Conservation (phyloP, 23 tunicate species). For the Phallusia fumigata region DNA sequence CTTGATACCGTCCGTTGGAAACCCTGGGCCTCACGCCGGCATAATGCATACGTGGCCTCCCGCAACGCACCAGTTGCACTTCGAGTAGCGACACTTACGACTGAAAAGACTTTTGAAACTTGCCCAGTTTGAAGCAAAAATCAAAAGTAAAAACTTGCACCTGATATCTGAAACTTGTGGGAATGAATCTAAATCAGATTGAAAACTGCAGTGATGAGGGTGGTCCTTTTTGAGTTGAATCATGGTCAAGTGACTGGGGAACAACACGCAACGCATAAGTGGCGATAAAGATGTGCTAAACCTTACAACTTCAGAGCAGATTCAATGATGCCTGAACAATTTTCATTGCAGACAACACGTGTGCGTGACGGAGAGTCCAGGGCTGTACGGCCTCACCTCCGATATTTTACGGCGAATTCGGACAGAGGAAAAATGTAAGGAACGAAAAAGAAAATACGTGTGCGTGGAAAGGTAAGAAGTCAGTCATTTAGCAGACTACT, state of each 20-base stretch:
- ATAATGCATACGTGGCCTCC: no score
- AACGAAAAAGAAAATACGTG: conserved; percentile 20
- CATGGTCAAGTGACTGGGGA: no score
- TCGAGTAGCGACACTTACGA: not conserved
- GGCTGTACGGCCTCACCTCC: conserved; percentile 34
- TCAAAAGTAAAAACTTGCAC: not conserved
- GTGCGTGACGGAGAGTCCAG: conserved; percentile 41
- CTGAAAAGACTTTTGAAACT: not conserved
- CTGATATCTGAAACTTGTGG: not conserved
- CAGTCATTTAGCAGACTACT: no score
- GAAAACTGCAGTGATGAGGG: not conserved
- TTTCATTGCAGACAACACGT: conserved; percentile 34
- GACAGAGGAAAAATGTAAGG: conserved; percentile 25
- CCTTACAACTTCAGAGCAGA: not conserved
- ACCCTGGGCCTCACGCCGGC: no score
- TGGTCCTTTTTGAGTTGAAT: not conserved
- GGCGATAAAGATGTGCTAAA: not conserved
- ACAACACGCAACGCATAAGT: no score
- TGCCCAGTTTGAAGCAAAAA: no score
- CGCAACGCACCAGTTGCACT: not conserved
- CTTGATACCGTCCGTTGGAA: no score
- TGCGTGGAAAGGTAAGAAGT: conserved; percentile 31
- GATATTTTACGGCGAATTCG: conserved; percentile 22
- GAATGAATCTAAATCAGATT: not conserved
- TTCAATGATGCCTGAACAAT: not conserved